phyloP scores from a whole-genome alignment of 2,113 vertebrate genomes.

The Solea senegalensis region DNA sequence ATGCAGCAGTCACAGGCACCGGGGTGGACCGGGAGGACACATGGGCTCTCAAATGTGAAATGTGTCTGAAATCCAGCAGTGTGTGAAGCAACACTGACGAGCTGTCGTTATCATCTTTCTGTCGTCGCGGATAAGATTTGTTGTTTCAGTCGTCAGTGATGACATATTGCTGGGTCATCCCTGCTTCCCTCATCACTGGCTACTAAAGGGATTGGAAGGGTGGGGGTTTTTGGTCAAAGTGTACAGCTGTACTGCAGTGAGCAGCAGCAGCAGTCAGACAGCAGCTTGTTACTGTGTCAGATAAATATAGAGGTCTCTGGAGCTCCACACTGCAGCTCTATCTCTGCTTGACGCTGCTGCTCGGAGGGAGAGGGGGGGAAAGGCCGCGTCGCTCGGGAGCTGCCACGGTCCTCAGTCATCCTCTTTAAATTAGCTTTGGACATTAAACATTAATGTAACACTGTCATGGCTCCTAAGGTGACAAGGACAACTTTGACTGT shows the following conservation, averaged over 20 bases:
- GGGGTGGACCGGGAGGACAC: slow-evolving; percentile 66
- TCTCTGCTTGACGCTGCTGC: slow-evolving; percentile 46
- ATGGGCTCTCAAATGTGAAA: slow-evolving; percentile 54
- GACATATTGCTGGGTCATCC: slow-evolving; percentile 50
- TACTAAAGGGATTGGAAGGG: slow-evolving; percentile 11
- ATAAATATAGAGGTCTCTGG: slow-evolving; percentile 78
- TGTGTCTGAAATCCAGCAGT: slow-evolving; percentile 32
- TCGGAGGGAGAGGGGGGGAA: slow-evolving; percentile 50
- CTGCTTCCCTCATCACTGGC: slow-evolving; percentile 35
- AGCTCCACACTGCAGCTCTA: slow-evolving; percentile 56
- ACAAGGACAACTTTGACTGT: slow-evolving; percentile 17
- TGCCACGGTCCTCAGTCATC: slow-evolving; percentile 65
- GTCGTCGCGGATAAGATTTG: slow-evolving; percentile 2
- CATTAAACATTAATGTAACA: slow-evolving; percentile 54
- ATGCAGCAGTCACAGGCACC: slow-evolving; percentile 62
- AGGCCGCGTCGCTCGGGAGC: slow-evolving; percentile 66
- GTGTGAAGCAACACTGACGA: slow-evolving; percentile 1
- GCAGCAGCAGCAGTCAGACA: slow-evolving; percentile 55
- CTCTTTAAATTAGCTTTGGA: slow-evolving; percentile 62
- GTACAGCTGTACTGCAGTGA: slow-evolving; percentile 63
- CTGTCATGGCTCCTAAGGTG: slow-evolving; percentile 29
- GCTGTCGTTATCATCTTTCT: slow-evolving; percentile 25
- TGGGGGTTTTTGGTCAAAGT: slow-evolving; percentile 13
- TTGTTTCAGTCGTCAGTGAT: slow-evolving; percentile 36
- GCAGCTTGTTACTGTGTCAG: slow-evolving; percentile 76